These are phyloP conservation scores for Pedicia rivosa DNA, from an alignment of 2,888 invertebrate species.

Conservation along the genomic window DNA sequence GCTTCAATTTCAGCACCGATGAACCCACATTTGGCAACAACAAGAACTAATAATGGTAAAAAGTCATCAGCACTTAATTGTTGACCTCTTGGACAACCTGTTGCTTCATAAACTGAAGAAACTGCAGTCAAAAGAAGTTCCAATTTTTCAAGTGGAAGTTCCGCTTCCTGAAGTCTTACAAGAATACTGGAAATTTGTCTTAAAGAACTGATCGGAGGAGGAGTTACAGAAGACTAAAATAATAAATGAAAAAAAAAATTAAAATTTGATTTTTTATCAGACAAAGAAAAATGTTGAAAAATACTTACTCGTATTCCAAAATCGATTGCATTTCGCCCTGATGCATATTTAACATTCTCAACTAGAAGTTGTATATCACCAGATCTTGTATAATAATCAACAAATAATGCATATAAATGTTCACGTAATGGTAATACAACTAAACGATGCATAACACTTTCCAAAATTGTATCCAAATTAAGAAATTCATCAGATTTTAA, in stretches of 20 bases:
- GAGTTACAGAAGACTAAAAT: slow-evolving; percentile 55
- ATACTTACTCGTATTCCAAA: slow-evolving; percentile 24
- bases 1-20: slow-evolving; percentile 90
- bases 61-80: slow-evolving; percentile 73
- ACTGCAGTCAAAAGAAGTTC: slow-evolving; percentile 82
- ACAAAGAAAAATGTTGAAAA: background rate
- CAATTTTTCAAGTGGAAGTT: slow-evolving; percentile 83
- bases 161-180: slow-evolving; percentile 72
- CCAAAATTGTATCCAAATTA: slow-evolving; percentile 88
- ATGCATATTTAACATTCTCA: slow-evolving; percentile 29
- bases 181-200: slow-evolving; percentile 65
- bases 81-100: slow-evolving; percentile 27
- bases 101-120: slow-evolving; percentile 68
- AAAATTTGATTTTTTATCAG: background rate
- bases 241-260: slow-evolving; percentile 13
- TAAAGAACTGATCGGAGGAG: slow-evolving; percentile 59
- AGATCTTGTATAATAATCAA: slow-evolving; percentile 69
- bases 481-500: slow-evolving; percentile 82
- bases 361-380: slow-evolving; percentile 56
- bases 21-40: slow-evolving; percentile 75
- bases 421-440: slow-evolving; percentile 75
- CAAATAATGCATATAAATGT: slow-evolving; percentile 68
- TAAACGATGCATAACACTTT: slow-evolving; percentile 84
- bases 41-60: slow-evolving; percentile 81
- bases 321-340: slow-evolving; percentile 23